These are phyloP conservation scores for Characodon lateralis DNA, from an alignment of 2,797 vertebrate species.

Conservation along the genomic window DNA sequence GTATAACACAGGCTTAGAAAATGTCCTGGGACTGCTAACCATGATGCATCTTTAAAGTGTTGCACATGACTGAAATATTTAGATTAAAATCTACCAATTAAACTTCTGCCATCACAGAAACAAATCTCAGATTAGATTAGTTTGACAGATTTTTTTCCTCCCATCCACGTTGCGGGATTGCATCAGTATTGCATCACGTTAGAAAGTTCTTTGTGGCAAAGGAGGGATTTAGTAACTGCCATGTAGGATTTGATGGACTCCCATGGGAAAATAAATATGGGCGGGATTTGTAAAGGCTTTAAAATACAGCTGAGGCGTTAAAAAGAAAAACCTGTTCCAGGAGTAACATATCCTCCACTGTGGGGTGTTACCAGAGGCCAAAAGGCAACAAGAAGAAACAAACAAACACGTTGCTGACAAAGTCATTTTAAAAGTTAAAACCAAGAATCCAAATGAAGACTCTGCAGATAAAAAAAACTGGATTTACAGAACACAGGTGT, in stretches of 20 bases:
- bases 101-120: not conserved
- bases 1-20: not conserved
- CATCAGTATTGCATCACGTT: constrained; percentile 35
- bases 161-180: no score
- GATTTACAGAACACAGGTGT: no score
- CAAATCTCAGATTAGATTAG: not conserved
- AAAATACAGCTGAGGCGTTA: constrained; percentile 13
- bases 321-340: constrained; percentile 5
- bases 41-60: not conserved
- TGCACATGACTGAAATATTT: not conserved
- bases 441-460: not conserved
- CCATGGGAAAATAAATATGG: constrained; percentile 67
- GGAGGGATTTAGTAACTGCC: constrained; percentile 40
- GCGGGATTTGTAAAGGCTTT: constrained; percentile 18
- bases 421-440: not conserved
- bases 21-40: not conserved
- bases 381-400: constrained; percentile 13
- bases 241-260: constrained; percentile 49
- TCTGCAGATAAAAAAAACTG: no score
- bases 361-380: constrained; percentile 27
- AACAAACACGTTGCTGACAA: not conserved
- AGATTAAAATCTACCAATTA: not conserved
- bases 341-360: not conserved
- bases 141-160: not conserved
- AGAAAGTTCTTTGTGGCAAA: constrained; percentile 48